Conservation (phyloP, 2,797 vertebrate species). For the Hipposideros larvatus region DNA sequence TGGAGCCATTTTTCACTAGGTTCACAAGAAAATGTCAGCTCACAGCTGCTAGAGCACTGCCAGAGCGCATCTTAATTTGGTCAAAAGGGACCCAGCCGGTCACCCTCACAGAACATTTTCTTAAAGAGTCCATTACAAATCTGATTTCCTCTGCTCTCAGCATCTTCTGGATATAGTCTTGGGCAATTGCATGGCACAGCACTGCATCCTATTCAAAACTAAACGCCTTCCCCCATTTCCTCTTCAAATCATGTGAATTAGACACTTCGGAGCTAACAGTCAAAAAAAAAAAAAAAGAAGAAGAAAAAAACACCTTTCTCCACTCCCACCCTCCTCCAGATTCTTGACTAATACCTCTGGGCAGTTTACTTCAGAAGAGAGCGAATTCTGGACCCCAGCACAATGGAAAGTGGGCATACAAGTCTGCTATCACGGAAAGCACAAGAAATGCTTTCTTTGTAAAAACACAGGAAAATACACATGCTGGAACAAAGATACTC, state of each 20-base stretch:
- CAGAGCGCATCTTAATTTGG: slow-evolving; percentile 88
- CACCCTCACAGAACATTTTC: slow-evolving; percentile 85
- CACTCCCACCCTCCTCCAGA: slow-evolving; percentile 56
- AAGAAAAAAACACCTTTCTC: not conserved
- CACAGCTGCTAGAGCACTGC: slow-evolving; percentile 85
- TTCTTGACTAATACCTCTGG: slow-evolving; percentile 80
- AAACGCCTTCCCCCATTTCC: slow-evolving; percentile 76
- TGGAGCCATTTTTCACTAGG: slow-evolving; percentile 89
- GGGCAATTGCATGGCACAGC: slow-evolving; percentile 79
- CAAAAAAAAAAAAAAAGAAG: not conserved
- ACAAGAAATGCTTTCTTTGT: slow-evolving; percentile 83
- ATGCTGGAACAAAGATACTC: slow-evolving; percentile 87
- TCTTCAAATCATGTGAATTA: slow-evolving; percentile 83
- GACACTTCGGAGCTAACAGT: slow-evolving; percentile 77
- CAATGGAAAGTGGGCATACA: slow-evolving; percentile 84
- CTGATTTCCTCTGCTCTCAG: slow-evolving; percentile 82
- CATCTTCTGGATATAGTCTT: slow-evolving; percentile 77
- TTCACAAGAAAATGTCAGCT: slow-evolving; percentile 90
- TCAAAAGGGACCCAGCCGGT: slow-evolving; percentile 85
- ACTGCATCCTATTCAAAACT: slow-evolving; percentile 82
- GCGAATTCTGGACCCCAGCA: slow-evolving; percentile 83
- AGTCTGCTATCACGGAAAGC: slow-evolving; percentile 67
- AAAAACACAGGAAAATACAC: slow-evolving; percentile 80
- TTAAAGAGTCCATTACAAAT: slow-evolving; percentile 87
- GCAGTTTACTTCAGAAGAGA: slow-evolving; percentile 87